These are phyloP conservation scores for Megastigmus dorsalis DNA, from an alignment of 2,888 invertebrate genomes.

Conservation along the genomic window DNA sequence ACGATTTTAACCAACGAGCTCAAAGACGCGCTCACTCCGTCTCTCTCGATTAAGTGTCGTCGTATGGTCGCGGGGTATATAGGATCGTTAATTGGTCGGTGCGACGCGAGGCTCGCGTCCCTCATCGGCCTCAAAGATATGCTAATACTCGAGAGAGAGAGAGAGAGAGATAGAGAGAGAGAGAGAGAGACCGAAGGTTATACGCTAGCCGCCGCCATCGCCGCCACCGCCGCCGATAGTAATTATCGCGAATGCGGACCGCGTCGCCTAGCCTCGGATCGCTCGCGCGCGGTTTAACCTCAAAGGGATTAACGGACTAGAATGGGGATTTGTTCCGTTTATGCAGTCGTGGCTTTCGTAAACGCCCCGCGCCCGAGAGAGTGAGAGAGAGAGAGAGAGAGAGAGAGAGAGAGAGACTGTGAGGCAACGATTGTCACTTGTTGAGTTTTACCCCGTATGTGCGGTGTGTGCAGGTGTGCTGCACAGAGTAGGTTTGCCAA, in stretches of 20 bases:
- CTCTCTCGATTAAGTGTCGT: constrained; percentile 40
- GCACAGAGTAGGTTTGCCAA: too few species aligned
- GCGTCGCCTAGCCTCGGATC: constrained; percentile 34
- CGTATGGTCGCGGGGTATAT: too few species aligned
- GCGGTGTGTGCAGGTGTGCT: too few species aligned
- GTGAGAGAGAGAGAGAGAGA: too few species aligned
- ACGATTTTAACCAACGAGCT: too few species aligned
- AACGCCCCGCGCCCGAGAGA: too few species aligned
- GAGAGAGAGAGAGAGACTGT: too few species aligned
- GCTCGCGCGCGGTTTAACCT: constrained; percentile 31
- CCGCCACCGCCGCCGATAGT: constrained; percentile 37
- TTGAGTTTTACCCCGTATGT: neutral
- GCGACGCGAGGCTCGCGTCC: neutral
- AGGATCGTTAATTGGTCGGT: too few species aligned
- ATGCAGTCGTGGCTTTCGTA: constrained; percentile 28
- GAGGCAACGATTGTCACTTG: constrained; percentile 5
- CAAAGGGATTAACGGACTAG: constrained; percentile 31
- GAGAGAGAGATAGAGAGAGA: neutral
- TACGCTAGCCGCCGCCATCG: too few species aligned
- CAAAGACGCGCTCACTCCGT: constrained; percentile 5
- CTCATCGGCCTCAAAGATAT: constrained; percentile 43
- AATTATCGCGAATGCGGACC: constrained; percentile 26
- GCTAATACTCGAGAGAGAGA: constrained; percentile 24
- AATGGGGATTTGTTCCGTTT: constrained; percentile 34
- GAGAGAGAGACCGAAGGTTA: neutral